phyloP scores from a whole-genome alignment of 2,888 invertebrate species.

The Molorchus minor region DNA sequence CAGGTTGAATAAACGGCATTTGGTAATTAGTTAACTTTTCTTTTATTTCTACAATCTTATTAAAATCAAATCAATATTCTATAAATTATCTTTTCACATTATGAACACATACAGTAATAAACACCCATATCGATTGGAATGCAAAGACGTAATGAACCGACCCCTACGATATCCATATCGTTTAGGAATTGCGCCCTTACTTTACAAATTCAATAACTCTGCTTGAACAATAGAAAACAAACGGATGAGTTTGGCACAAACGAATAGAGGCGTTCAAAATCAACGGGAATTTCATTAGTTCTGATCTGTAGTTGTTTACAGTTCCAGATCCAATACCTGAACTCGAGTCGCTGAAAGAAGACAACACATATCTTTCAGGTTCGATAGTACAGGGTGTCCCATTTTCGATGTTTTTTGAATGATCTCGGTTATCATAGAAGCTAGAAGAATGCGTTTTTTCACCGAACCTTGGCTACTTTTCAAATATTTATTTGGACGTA shows the following conservation, averaged over 20 bases:
- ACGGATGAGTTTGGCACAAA: background rate
- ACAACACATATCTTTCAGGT: no score
- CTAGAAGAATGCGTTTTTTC: no score
- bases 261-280: background rate
- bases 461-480: no score
- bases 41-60: no score
- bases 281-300: constrained; percentile 18
- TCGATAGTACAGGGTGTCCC: no score
- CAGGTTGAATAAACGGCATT: no score
- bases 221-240: background rate
- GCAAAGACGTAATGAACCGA: background rate
- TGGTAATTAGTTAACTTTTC: no score
- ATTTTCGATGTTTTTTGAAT: no score
- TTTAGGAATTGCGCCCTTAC: background rate
- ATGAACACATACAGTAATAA: background rate
- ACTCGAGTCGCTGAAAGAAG: no score
- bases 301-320: constrained; percentile 16
- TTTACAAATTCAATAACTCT: background rate
- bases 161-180: background rate
- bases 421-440: no score
- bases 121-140: background rate
- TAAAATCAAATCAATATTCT: no score
- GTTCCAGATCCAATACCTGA: constrained; percentile 7
- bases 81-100: background rate
- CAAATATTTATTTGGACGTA: no score